Conservation (phyloP, 2,888 invertebrate species). For the Xestoiulus laeticollis region DNA sequence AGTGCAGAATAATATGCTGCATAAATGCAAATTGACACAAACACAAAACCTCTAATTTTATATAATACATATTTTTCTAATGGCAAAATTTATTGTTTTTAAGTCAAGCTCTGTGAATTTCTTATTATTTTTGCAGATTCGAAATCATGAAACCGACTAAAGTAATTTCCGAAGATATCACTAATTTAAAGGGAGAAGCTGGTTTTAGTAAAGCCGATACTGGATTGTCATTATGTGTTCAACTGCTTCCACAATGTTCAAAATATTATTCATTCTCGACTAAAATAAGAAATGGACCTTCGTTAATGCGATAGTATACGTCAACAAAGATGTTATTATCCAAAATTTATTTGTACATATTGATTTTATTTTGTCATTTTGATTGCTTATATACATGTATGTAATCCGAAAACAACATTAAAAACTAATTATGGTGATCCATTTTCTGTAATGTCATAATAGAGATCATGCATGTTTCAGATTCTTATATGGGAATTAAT, state of each 20-base stretch:
- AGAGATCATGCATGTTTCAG: too few species aligned
- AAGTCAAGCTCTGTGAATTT: too few species aligned
- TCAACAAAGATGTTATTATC: not conserved
- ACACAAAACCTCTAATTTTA: too few species aligned
- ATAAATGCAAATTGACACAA: too few species aligned
- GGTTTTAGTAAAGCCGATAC: not conserved
- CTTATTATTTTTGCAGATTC: not conserved
- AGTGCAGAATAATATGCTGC: too few species aligned
- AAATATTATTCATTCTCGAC: not conserved
- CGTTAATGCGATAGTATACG: not conserved
- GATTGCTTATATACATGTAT: too few species aligned
- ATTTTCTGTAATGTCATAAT: too few species aligned
- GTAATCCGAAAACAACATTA: too few species aligned
- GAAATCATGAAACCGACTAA: not conserved
- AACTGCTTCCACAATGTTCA: constrained; percentile 5
- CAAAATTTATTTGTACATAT: not conserved
- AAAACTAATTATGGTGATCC: too few species aligned
- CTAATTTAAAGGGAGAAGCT: not conserved
- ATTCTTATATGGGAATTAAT: too few species aligned
- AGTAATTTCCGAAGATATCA: not conserved
- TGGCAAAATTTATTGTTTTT: too few species aligned
- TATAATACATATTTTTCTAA: too few species aligned
- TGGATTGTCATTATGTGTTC: not conserved
- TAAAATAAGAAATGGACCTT: not conserved
- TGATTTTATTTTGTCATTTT: not conserved